These are phyloP conservation scores for Nibea coibor DNA, from an alignment of 2,113 vertebrate genomes.

Conservation along the genomic window DNA sequence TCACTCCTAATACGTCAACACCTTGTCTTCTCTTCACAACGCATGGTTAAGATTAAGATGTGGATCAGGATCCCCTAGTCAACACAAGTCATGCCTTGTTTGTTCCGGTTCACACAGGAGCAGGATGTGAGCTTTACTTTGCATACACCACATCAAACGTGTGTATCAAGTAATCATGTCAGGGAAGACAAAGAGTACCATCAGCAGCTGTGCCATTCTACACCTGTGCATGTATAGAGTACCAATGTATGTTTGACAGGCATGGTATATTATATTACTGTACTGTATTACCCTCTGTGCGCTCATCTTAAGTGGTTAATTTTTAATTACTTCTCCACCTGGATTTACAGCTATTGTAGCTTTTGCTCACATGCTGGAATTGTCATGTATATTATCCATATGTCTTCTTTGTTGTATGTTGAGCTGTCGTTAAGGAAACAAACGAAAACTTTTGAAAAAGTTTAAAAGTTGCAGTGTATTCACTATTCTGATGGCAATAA, in stretches of 20 bases:
- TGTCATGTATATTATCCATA: background rate
- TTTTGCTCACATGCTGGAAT: background rate
- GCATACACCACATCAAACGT: background rate
- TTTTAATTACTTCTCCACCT: background rate
- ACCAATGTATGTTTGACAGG: background rate
- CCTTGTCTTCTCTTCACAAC: slow-evolving; percentile 17
- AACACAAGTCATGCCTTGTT: slow-evolving; percentile 7
- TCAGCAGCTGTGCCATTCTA: background rate
- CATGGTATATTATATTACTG: no score
- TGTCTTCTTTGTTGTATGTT: background rate
- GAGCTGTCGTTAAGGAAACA: background rate
- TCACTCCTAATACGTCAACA: slow-evolving; percentile 55
- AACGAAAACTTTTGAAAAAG: background rate
- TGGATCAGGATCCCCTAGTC: slow-evolving; percentile 5
- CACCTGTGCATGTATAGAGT: background rate
- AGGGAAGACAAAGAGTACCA: background rate
- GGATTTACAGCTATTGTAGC: background rate
- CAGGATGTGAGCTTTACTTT: slow-evolving; percentile 51
- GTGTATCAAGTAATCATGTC: background rate
- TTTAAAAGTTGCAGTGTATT: no score
- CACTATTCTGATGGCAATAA: no score
- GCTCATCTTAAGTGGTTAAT: background rate
- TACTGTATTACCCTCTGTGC: background rate
- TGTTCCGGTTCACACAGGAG: slow-evolving; percentile 12
- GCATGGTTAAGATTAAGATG: slow-evolving; percentile 24